Conservation (phyloP, 2,888 invertebrate genomes). For the Chesias legatella region DNA sequence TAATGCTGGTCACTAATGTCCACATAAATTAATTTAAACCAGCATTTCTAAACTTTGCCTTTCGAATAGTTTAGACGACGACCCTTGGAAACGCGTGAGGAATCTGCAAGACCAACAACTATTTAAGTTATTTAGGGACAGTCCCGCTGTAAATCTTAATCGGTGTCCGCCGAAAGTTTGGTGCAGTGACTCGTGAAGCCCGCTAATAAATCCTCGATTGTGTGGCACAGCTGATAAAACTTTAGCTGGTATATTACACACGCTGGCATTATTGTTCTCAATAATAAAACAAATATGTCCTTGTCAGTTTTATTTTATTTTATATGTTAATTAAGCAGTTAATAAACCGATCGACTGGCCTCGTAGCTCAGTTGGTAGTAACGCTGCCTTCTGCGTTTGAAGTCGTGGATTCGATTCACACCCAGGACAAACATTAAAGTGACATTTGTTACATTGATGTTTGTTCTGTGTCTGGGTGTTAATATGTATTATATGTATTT, state of each 20-base stretch:
- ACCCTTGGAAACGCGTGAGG: constrained; percentile 47
- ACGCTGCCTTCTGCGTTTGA: too few relatives aligned
- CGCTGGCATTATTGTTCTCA: too few relatives aligned
- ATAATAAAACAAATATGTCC: too few relatives aligned
- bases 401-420: too few relatives aligned
- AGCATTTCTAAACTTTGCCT: constrained; percentile 10
- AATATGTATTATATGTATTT: too few relatives aligned
- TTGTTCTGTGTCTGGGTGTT: too few relatives aligned
- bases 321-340: too few relatives aligned
- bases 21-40: not conserved
- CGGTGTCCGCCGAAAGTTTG: constrained; percentile 54
- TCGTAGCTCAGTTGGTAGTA: too few relatives aligned
- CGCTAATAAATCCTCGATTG: constrained; percentile 61
- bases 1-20: not conserved
- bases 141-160: constrained; percentile 72
- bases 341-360: too few relatives aligned
- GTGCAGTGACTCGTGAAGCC: constrained; percentile 68
- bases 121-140: constrained; percentile 70
- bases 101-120: constrained; percentile 50
- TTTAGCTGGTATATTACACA: constrained; percentile 6
- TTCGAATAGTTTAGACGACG: constrained; percentile 32
- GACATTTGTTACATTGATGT: too few relatives aligned
- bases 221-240: constrained; percentile 19
- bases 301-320: too few relatives aligned
- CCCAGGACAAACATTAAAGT: too few relatives aligned